These are phyloP conservation scores for Drosophila conformis DNA, from an alignment of 2,888 invertebrate genomes.

Conservation along the genomic window DNA sequence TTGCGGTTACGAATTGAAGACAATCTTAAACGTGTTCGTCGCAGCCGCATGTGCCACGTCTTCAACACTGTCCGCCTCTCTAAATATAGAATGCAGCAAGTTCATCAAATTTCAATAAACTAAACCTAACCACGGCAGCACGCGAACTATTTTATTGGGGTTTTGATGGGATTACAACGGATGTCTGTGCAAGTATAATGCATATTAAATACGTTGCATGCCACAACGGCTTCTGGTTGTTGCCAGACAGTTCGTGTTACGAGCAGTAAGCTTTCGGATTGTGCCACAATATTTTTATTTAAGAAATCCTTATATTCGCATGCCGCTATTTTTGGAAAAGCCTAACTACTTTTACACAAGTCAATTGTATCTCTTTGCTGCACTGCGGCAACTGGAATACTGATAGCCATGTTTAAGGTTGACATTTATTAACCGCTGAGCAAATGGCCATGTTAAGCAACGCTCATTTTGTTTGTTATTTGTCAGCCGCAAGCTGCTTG, in stretches of 20 bases:
- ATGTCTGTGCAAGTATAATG: constrained; percentile 7
- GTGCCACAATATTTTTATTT: not conserved
- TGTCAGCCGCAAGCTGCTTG: not conserved
- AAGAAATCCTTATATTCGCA: not conserved
- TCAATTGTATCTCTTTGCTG: not conserved
- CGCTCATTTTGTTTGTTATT: not conserved
- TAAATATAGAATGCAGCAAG: constrained; percentile 36
- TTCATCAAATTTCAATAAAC: constrained; percentile 49
- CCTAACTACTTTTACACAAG: not conserved
- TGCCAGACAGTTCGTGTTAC: not conserved
- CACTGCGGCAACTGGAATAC: not conserved
- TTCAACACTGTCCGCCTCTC: not conserved
- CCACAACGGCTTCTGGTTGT: constrained; percentile 8
- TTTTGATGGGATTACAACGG: not conserved
- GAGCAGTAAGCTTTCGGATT: not conserved
- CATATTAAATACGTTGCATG: constrained; percentile 6
- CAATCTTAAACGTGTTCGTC: constrained; percentile 24
- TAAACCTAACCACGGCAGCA: constrained; percentile 12
- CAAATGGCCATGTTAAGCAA: not conserved
- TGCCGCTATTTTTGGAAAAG: not conserved
- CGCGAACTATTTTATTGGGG: constrained; percentile 13
- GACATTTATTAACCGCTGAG: not conserved
- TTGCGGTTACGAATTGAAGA: constrained; percentile 25
- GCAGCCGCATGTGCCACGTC: constrained; percentile 24
- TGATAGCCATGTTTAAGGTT: not conserved